Evolutionary conservation across 2,888 invertebrate species (phyloP), one percentile per base, ranked within the genome.

Genomic region (Spilosoma lubricipeda): DNA sequence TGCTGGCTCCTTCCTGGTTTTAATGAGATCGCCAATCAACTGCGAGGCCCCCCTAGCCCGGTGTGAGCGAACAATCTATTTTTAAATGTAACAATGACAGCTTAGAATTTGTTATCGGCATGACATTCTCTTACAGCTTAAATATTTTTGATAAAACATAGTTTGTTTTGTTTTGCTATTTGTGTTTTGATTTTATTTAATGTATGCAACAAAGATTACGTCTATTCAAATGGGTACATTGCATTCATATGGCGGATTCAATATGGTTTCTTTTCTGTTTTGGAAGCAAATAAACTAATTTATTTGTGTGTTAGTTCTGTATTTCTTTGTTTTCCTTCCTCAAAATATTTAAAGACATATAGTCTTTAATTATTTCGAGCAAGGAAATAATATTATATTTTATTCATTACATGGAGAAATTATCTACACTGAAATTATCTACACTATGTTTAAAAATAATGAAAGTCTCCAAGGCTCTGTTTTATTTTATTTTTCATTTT

Each of bases 21-120:
- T 94, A 93, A 93, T 93, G 93, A 93, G 93, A 91, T 92, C 92
- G 89, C 93, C 93, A 92, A 92, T 93, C 91, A 91, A 88, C 89
- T 76, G 78, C 77, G 81, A 79, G 77, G 75, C 66, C 39, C 76
- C 75, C 80, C 78, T 68, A 67, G 74, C 27, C 74, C 80, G 76
- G 76, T 73, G 78, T 76, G 77, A 39, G 33, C 59, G 76, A 67
- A 72, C 71, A 56, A 73, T 78, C 73, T 79, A 78, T 82, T 80
- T 80, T 81, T 74, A 80, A 82, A 77, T 72, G 77, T 79, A 77
- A 79, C 80, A 79, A 80, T 77, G 80, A 73, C 72, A 72, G 75
- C 76, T 82, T 82, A 77, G 78, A 77, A 77, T 76, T 67, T 75
- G 64, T 78, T 78, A 73, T 73, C 73, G 63, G 20, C 33, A 11